These are phyloP conservation scores for Bilobella aurantiaca DNA, from an alignment of 1,140 invertebrate species.

Conservation along the genomic window DNA sequence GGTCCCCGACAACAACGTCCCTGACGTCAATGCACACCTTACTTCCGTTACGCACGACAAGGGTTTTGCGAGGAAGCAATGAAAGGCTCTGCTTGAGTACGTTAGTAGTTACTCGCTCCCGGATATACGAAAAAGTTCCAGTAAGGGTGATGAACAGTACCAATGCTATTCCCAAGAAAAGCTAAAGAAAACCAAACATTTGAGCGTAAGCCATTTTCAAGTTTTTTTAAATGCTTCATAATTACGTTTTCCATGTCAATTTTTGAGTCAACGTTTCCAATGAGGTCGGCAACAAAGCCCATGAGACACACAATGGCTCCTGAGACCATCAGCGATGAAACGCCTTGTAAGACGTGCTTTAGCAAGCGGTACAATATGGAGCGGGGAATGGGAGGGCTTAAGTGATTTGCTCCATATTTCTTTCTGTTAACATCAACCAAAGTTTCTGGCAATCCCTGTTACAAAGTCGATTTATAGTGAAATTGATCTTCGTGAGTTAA, in stretches of 20 bases:
- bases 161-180: background rate
- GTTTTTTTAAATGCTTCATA: background rate
- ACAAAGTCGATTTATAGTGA: too few relatives aligned
- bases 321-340: background rate
- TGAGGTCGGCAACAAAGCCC: background rate
- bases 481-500: too few relatives aligned
- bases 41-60: constrained; percentile 45
- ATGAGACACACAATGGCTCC: background rate
- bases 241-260: background rate
- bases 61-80: background rate
- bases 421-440: too few relatives aligned
- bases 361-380: too few relatives aligned
- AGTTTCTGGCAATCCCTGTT: too few relatives aligned
- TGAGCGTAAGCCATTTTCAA: background rate
- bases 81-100: background rate
- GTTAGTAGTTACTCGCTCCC: background rate
- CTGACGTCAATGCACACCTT: constrained; percentile 51
- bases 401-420: too few relatives aligned
- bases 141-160: background rate
- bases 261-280: background rate
- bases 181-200: background rate
- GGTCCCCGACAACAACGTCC: constrained; percentile 64
- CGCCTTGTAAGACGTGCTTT: background rate
- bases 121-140: background rate
- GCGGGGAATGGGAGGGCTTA: too few relatives aligned